These are phyloP conservation scores for Pogonocherus hispidulus DNA, from an alignment of 2,888 invertebrate genomes.

Conservation along the genomic window DNA sequence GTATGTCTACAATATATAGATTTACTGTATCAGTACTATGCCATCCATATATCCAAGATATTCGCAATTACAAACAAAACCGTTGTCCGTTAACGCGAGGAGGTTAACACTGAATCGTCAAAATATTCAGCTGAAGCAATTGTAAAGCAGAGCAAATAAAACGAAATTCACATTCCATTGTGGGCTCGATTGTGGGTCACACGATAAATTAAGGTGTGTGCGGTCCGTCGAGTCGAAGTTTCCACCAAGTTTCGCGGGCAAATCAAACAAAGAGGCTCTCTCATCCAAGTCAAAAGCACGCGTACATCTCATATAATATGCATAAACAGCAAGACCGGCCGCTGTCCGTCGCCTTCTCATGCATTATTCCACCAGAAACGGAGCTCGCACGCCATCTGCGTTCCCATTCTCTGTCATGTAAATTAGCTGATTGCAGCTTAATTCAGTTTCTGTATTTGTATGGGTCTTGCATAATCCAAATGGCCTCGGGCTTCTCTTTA, in stretches of 20 bases:
- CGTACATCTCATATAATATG: constrained; percentile 63
- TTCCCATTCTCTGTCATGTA: constrained; percentile 55
- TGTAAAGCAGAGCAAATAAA: constrained; percentile 13
- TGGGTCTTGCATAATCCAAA: constrained; percentile 56
- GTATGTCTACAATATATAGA: no score
- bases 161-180: constrained; percentile 34
- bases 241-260: constrained; percentile 48
- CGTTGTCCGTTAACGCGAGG: no score
- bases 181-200: constrained; percentile 32
- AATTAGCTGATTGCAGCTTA: constrained; percentile 55
- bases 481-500: constrained; percentile 33
- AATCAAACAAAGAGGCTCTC: constrained; percentile 54
- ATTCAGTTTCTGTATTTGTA: constrained; percentile 51
- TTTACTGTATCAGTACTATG: no score
- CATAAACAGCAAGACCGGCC: constrained; percentile 57
- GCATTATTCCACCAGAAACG: constrained; percentile 63
- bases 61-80: no score
- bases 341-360: constrained; percentile 64
- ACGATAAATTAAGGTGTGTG: constrained; percentile 45
- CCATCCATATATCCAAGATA: no score
- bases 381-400: constrained; percentile 54
- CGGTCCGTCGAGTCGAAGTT: constrained; percentile 41
- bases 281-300: constrained; percentile 59
- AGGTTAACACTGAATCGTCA: no score
- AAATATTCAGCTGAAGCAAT: background rate